phyloP scores from a whole-genome alignment of 2,888 invertebrate species.

The Romanomermis culicivorax region DNA sequence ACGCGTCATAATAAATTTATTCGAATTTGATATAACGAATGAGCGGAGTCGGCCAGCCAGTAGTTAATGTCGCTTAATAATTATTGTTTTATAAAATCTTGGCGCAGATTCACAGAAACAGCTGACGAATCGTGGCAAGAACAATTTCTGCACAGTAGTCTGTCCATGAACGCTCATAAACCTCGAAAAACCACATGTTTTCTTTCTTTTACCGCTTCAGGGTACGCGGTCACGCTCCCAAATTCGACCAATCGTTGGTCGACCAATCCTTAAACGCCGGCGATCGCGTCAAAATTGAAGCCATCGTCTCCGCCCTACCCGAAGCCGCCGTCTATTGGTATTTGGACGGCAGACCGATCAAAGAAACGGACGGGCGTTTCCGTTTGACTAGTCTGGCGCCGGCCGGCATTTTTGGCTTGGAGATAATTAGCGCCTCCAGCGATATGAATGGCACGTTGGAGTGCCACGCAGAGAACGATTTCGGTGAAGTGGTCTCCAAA shows the following conservation, averaged over 20 bases:
- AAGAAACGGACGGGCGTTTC: constrained; percentile 10
- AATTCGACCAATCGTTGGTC: constrained; percentile 19
- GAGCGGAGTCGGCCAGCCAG: no score
- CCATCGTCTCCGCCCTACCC: constrained; percentile 22
- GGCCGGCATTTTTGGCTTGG: constrained; percentile 24
- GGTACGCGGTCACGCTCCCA: constrained; percentile 22
- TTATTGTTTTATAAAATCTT: no score
- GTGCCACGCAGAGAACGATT: constrained; percentile 34
- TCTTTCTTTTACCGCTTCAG: no score
- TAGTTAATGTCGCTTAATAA: no score
- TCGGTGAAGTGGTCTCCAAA: constrained; percentile 40
- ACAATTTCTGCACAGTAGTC: no score
- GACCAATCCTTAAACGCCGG: neutral
- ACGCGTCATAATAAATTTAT: no score
- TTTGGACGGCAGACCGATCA: constrained; percentile 18
- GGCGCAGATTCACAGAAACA: no score
- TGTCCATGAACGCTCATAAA: no score
- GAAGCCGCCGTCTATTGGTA: constrained; percentile 21
- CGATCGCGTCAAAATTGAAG: constrained; percentile 40
- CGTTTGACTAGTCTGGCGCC: neutral
- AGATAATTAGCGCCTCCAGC: constrained; percentile 23
- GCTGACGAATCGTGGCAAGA: no score
- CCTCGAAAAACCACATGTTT: no score
- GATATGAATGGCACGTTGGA: constrained; percentile 31
- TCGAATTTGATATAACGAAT: no score